Evolutionary conservation across 2,113 vertebrate genomes (phyloP).

Genomic region (Pachyramphus minor): DNA sequence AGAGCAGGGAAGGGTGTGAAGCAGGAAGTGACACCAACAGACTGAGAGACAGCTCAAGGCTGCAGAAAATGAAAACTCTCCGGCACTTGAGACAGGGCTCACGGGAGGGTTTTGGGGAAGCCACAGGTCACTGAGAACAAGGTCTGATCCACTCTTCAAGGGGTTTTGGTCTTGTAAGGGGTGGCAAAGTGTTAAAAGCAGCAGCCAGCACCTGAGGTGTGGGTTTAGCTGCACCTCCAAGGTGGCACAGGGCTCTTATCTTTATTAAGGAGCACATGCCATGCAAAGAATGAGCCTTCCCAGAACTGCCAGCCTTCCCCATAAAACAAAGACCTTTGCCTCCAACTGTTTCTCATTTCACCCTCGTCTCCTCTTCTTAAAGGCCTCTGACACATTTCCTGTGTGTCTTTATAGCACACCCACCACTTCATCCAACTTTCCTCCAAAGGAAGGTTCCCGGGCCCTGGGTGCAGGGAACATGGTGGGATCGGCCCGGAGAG

Average conservation of each 20-base stretch:
- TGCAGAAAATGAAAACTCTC: neutral
- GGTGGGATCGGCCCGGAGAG: neutral
- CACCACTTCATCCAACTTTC: neutral
- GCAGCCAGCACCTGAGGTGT: neutral
- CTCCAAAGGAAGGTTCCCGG: neutral
- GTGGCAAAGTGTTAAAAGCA: neutral
- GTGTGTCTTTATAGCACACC: neutral
- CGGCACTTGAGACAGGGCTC: neutral
- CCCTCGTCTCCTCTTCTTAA: neutral
- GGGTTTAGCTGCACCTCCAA: neutral
- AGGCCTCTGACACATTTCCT: neutral
- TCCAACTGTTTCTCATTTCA: neutral
- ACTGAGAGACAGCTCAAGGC: neutral
- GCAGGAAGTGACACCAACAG: neutral
- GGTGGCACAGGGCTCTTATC: neutral
- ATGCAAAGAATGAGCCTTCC: neutral
- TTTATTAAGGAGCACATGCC: neutral
- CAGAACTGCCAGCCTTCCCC: neutral
- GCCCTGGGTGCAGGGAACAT: too few species aligned
- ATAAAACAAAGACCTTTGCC: conserved; percentile 12
- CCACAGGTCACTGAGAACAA: neutral
- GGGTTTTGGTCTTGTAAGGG: neutral
- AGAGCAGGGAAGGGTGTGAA: neutral
- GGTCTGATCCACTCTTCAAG: neutral
- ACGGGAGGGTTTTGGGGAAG: neutral